Conservation (phyloP, 2,113 vertebrate genomes). For the Herpailurus yagouaroundi region DNA sequence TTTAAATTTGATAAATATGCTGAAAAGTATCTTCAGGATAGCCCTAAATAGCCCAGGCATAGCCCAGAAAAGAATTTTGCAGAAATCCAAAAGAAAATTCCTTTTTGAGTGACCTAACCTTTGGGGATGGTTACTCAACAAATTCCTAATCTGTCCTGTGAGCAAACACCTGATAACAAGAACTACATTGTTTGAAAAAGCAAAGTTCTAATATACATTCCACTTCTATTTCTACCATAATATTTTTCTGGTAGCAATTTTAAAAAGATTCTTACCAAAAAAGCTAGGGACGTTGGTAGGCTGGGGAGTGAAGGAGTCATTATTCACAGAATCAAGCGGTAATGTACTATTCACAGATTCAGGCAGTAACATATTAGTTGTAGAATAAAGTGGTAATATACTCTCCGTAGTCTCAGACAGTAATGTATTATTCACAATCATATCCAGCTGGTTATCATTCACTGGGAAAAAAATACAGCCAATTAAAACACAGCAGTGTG, state of each 20-base stretch:
- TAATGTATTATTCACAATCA: background rate
- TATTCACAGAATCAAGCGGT: background rate
- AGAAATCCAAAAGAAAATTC: background rate
- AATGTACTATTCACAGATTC: background rate
- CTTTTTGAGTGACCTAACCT: background rate
- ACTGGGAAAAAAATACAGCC: constrained; percentile 26
- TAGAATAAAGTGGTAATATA: too few species aligned
- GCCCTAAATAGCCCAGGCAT: too few species aligned
- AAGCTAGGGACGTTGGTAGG: constrained; percentile 4
- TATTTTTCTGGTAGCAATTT: background rate
- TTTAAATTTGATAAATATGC: background rate
- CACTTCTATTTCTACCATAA: background rate
- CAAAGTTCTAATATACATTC: background rate
- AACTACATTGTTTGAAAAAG: background rate
- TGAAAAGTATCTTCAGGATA: background rate
- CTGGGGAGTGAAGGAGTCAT: background rate
- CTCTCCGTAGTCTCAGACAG: fast-evolving
- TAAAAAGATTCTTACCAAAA: constrained; percentile 74
- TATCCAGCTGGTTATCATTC: constrained; percentile 31
- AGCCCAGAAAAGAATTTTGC: background rate
- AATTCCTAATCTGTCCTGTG: background rate
- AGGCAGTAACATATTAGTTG: too few species aligned
- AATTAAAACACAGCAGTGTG: background rate
- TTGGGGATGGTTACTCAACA: background rate
- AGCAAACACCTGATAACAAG: background rate